phyloP scores from a whole-genome alignment of 2,113 vertebrate species.

The Ochotona curzoniae region DNA sequence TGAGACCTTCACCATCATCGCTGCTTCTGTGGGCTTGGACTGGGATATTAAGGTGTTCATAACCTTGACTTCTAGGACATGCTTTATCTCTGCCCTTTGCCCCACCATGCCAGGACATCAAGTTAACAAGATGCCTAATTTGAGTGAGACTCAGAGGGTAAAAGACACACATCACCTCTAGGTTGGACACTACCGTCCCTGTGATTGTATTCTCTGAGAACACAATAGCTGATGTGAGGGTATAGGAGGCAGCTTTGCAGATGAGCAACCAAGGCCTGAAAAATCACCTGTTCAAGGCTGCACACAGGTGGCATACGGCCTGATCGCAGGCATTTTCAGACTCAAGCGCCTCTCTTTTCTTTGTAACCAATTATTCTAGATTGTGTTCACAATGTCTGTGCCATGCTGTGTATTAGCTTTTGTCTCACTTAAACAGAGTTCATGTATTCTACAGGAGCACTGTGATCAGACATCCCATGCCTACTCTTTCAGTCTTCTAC shows the following conservation, averaged over 20 bases:
- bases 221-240: too few species aligned
- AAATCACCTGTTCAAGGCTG: not conserved
- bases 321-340: not conserved
- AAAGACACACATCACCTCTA: not conserved
- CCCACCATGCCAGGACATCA: not conserved
- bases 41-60: not conserved
- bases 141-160: conserved; percentile 14
- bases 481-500: not conserved
- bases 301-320: not conserved
- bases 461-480: not conserved
- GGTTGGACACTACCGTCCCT: not conserved
- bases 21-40: not conserved
- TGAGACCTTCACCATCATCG: not conserved
- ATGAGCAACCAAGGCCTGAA: not conserved
- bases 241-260: not conserved
- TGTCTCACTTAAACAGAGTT: not conserved
- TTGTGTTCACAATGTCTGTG: not conserved
- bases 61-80: not conserved
- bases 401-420: not conserved
- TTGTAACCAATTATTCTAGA: not conserved
- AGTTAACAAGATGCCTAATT: not conserved
- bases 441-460: not conserved
- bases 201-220: not conserved
- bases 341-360: not conserved
- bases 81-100: not conserved